Percentiles rank a stretch among this genome's conserved stretches.
These are phyloP conservation scores for Buathra laborator DNA, from an alignment of 2,888 invertebrate species.

Conservation along the genomic window DNA sequence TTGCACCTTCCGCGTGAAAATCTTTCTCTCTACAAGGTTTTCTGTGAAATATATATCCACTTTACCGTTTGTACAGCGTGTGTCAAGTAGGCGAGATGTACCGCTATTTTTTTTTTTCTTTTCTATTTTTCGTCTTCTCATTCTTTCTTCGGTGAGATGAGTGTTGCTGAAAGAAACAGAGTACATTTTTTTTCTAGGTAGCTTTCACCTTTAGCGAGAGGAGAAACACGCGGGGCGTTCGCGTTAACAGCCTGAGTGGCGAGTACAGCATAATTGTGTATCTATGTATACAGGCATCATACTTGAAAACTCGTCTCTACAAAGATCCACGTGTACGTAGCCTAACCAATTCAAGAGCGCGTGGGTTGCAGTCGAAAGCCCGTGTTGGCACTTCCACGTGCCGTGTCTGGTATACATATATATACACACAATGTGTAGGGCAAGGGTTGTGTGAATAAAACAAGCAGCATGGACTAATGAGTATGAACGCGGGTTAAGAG, in stretches of 20 bases:
- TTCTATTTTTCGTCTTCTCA: slow-evolving; percentile 1
- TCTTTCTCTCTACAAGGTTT: slow-evolving; percentile 4
- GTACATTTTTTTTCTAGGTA: slow-evolving; percentile 11
- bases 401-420: slow-evolving; percentile 1
- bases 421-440: slow-evolving; percentile 13
- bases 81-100: slow-evolving; percentile 39
- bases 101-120: background rate
- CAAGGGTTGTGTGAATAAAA: slow-evolving; percentile 56
- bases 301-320: background rate
- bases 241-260: slow-evolving; percentile 24
- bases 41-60: background rate
- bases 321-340: background rate
- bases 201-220: slow-evolving; percentile 40
- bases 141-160: background rate
- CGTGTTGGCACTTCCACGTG: slow-evolving; percentile 41
- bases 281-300: slow-evolving; percentile 17
- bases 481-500: slow-evolving; percentile 66
- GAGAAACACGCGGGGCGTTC: slow-evolving; percentile 13
- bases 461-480: slow-evolving; percentile 68
- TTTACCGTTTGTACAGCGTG: slow-evolving; percentile 9
- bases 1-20: background rate
- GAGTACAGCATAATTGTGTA: slow-evolving; percentile 16
- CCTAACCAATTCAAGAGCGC: slow-evolving; percentile 49
- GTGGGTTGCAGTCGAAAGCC: slow-evolving; percentile 46
- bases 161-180: background rate